phyloP scores from a whole-genome alignment of 2,113 vertebrate species.

The Scomber scombrus region DNA sequence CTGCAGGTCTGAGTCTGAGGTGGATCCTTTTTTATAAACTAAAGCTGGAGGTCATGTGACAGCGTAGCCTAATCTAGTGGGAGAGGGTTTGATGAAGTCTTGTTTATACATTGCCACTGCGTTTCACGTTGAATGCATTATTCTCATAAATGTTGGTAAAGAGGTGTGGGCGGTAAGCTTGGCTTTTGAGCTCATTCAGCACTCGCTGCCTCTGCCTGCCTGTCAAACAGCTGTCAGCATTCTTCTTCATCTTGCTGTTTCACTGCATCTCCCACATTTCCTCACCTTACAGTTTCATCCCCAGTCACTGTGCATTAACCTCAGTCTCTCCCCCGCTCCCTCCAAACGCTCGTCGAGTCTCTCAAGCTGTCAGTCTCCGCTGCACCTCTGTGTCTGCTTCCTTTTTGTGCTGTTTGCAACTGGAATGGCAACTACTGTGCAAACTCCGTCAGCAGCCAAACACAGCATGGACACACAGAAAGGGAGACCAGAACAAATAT shows the following conservation, averaged over 20 bases:
- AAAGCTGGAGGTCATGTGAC: slow-evolving; percentile 34
- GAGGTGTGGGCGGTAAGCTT: neutral
- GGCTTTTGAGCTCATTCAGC: slow-evolving; percentile 53
- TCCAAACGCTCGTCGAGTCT: slow-evolving; percentile 38
- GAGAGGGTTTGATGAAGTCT: slow-evolving; percentile 32
- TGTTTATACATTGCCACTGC: slow-evolving; percentile 16
- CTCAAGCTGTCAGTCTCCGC: slow-evolving; percentile 61
- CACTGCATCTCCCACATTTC: slow-evolving; percentile 58
- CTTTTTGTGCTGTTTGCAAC: slow-evolving; percentile 33
- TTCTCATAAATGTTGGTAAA: slow-evolving; percentile 19
- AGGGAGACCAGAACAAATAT: neutral
- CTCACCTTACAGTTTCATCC: slow-evolving; percentile 57
- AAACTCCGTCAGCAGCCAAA: slow-evolving; percentile 21
- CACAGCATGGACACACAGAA: neutral
- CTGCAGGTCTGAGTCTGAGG: slow-evolving; percentile 10
- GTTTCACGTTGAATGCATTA: slow-evolving; percentile 10
- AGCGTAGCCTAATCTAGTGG: neutral
- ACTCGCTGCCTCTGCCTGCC: slow-evolving; percentile 20
- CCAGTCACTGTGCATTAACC: slow-evolving; percentile 58
- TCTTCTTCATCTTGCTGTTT: slow-evolving; percentile 55
- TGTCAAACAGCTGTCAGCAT: slow-evolving; percentile 62
- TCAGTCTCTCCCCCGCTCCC: slow-evolving; percentile 58
- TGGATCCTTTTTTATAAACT: slow-evolving; percentile 1
- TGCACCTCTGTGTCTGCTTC: slow-evolving; percentile 32
- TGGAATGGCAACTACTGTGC: neutral